phyloP scores from a whole-genome alignment of 1,140 invertebrate species.

The Vollenhovia emeryi region DNA sequence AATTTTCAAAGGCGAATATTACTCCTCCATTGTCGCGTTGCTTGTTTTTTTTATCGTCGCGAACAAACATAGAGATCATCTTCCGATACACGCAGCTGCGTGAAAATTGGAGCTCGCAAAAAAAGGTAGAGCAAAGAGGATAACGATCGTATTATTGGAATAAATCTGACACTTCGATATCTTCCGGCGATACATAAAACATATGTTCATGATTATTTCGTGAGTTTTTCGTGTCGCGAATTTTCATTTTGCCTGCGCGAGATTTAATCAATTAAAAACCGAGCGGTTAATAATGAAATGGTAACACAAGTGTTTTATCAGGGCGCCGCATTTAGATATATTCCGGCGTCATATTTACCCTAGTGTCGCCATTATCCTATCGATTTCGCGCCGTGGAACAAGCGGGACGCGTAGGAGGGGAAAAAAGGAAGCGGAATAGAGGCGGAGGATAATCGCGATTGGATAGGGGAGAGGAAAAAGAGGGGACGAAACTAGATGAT shows the following conservation, averaged over 20 bases:
- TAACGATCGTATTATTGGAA: neutral
- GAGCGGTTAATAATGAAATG: neutral
- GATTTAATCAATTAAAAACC: neutral
- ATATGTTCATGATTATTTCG: neutral
- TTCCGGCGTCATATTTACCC: neutral
- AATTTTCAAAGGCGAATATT: neutral
- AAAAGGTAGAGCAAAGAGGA: neutral
- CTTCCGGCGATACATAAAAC: neutral
- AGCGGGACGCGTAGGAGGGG: neutral
- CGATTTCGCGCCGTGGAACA: conserved; percentile 1
- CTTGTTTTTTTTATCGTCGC: neutral
- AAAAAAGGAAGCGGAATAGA: conserved; percentile 15
- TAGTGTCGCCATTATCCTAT: conserved; percentile 14
- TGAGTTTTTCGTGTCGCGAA: neutral
- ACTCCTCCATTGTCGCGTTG: neutral
- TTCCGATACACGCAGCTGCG: neutral
- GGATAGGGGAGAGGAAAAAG: neutral
- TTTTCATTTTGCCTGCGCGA: neutral
- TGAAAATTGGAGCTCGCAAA: neutral
- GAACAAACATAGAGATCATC: neutral
- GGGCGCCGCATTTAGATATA: neutral
- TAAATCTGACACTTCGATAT: neutral
- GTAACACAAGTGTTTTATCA: neutral
- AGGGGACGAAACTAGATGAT: neutral
- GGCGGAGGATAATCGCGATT: neutral